These are phyloP conservation scores for Diachasma alloeum DNA, from an alignment of 1,140 invertebrate genomes.

Conservation along the genomic window DNA sequence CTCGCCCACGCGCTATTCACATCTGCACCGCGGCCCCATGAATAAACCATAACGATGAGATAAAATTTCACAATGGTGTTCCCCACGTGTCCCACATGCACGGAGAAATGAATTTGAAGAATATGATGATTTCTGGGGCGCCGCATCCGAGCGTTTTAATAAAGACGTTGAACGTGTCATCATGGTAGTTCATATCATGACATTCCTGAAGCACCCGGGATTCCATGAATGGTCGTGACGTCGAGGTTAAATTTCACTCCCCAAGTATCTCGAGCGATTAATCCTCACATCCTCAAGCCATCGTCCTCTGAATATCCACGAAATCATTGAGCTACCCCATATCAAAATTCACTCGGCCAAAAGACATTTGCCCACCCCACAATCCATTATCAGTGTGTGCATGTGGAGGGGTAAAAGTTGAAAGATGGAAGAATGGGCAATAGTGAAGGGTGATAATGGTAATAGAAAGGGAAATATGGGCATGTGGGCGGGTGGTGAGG, in stretches of 20 bases:
- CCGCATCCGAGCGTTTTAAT: constrained; percentile 54
- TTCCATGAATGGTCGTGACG: constrained; percentile 41
- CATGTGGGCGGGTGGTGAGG: neutral
- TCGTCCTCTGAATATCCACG: constrained; percentile 25
- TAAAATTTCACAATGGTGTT: too few relatives aligned
- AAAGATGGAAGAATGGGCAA: constrained; percentile 15
- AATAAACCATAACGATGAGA: too few relatives aligned
- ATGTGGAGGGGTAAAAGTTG: neutral
- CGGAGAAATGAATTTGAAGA: neutral
- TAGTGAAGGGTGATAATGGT: constrained; percentile 21
- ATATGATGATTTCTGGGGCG: constrained; percentile 36
- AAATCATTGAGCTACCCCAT: neutral
- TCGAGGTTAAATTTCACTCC: constrained; percentile 43
- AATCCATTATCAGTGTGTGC: neutral
- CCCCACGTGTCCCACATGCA: too few relatives aligned
- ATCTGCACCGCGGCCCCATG: too few relatives aligned
- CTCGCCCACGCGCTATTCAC: too few relatives aligned
- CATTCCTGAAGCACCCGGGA: constrained; percentile 55
- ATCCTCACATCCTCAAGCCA: neutral
- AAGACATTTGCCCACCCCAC: neutral
- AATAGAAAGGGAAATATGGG: constrained; percentile 22
- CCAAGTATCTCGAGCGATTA: neutral
- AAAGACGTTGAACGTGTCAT: constrained; percentile 48
- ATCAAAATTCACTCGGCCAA: constrained; percentile 21
- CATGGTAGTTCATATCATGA: constrained; percentile 49